Base-by-base conservation (phyloP, 2,888 invertebrate genomes). In the Cremastinae sp. region DNA sequence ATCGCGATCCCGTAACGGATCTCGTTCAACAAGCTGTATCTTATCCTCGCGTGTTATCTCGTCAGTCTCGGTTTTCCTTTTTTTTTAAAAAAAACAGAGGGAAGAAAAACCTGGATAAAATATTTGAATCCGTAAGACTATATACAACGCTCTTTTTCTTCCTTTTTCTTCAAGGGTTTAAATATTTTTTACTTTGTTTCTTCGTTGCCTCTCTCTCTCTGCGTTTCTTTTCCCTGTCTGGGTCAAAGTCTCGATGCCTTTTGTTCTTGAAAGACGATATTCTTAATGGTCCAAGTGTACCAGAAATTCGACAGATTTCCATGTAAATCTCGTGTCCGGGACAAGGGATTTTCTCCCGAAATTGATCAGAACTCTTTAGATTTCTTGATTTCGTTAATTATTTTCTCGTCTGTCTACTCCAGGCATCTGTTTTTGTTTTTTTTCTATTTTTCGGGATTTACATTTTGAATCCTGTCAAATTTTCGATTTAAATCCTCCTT, bases 11-110 rank as follows among this genome's bases (percentile, higher is more conserved):
- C 56, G 74, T 69, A 61, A 65, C 73, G 69, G 73, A 76, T 74
- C 76, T 73, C 74, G 76, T 76, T 76, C 73, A 76, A 76, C 76
- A 76, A 59, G 76, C 69, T 53, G 49, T 74, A 76, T 70, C 76
- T 74, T 53, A 74, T 76, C 43, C 55, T 18, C 49, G 35, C 62
- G 49, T 51, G 69, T 64, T 71, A 73, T 73, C 76, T 76, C 69
- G 64, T 73, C 56, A 68, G 76, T 76, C 64, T 58, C 69, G 55
- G 69, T 51, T 73, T 76, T 59, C 59, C 53, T 73, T 41, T 76
- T 64, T 39, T n/a, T n/a, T n/a, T n/a, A n/a, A n/a, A n/a, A n/a
- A n/a, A n/a, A n/a, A n/a, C n/a, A n/a, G n/a, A 37, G 12, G 37
- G 18, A 59, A 51, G 35, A 22, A 47, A 43, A 59, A 41, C 49